Conservation (phyloP, 1,140 invertebrate genomes). For the Drosophila tsacasi region DNA sequence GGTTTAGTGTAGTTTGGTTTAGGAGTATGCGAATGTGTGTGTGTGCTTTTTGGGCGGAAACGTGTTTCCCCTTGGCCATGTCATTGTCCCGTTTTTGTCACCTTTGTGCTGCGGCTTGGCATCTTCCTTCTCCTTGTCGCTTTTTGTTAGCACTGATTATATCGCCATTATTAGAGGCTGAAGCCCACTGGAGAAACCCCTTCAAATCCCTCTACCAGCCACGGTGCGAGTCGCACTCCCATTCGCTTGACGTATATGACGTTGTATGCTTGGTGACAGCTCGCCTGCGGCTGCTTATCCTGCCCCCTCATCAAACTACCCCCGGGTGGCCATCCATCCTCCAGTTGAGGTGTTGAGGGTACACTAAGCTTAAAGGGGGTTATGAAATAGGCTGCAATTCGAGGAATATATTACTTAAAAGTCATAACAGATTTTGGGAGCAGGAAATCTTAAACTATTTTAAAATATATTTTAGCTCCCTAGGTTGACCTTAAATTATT, state of each 20-base stretch:
- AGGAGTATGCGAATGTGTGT: not conserved
- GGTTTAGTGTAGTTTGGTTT: not conserved
- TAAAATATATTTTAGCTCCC: not conserved
- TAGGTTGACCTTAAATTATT: not conserved
- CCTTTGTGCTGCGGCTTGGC: conserved; percentile 52
- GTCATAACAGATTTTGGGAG: rapidly evolving
- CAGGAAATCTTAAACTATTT: not conserved
- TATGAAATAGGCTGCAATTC: no score
- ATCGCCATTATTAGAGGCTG: conserved; percentile 55
- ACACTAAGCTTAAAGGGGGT: conserved; percentile 2
- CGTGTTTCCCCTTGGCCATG: conserved; percentile 28
- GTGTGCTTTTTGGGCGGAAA: conserved; percentile 24
- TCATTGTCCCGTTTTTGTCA: conserved; percentile 60
- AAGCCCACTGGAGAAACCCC: conserved; percentile 8
- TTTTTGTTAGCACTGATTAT: conserved; percentile 50
- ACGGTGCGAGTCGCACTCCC: conserved; percentile 15
- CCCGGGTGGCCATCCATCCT: not conserved
- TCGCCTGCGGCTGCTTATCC: conserved; percentile 37
- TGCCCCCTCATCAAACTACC: not conserved
- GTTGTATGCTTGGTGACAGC: conserved; percentile 72
- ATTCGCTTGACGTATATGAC: conserved; percentile 76
- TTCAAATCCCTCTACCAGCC: not conserved
- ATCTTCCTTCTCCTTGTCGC: conserved; percentile 44
- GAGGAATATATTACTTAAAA: not conserved
- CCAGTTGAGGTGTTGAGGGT: conserved; percentile 19